Percentiles rank a stretch among this genome's conserved stretches.
Conservation (phyloP, 2,113 vertebrate species). For the Oncorhynchus nerka region DNA sequence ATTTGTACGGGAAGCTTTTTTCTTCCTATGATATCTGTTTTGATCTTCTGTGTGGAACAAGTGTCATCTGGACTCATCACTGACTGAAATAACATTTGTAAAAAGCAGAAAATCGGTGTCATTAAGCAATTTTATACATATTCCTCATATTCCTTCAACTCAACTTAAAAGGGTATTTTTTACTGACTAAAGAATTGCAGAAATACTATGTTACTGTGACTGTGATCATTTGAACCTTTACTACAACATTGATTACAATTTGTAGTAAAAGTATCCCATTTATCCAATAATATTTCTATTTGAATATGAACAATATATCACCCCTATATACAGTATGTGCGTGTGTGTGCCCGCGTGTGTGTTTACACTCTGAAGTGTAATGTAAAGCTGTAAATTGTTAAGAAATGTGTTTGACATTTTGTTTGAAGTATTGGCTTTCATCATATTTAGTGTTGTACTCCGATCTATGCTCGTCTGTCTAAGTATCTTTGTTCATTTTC, state of each 20-base stretch:
- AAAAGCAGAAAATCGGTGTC: constrained; percentile 51
- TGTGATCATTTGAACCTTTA: constrained; percentile 36
- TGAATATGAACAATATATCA: constrained; percentile 45
- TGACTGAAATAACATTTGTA: constrained; percentile 40
- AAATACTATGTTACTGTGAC: constrained; percentile 53
- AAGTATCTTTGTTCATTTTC: constrained; percentile 55
- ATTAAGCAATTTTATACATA: constrained; percentile 71
- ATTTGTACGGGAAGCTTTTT: constrained; percentile 73
- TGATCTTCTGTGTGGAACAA: constrained; percentile 59
- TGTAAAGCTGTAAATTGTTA: constrained; percentile 64
- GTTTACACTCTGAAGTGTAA: constrained; percentile 9
- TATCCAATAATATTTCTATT: constrained; percentile 50
- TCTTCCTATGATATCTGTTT: constrained; percentile 70
- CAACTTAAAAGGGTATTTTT: constrained; percentile 71
- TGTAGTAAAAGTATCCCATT: constrained; percentile 35
- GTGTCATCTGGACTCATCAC: constrained; percentile 57
- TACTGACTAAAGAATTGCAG: constrained; percentile 56
- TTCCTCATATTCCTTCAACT: constrained; percentile 68
- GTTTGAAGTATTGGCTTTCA: constrained; percentile 58
- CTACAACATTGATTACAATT: constrained; percentile 34
- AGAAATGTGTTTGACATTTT: constrained; percentile 26
- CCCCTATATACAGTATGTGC: not conserved
- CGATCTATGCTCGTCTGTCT: constrained; percentile 68
- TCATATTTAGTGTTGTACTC: constrained; percentile 60
- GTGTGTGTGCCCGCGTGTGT: not conserved